Base-by-base conservation (phyloP, 2,113 vertebrate species). In the Propithecus coquereli region DNA sequence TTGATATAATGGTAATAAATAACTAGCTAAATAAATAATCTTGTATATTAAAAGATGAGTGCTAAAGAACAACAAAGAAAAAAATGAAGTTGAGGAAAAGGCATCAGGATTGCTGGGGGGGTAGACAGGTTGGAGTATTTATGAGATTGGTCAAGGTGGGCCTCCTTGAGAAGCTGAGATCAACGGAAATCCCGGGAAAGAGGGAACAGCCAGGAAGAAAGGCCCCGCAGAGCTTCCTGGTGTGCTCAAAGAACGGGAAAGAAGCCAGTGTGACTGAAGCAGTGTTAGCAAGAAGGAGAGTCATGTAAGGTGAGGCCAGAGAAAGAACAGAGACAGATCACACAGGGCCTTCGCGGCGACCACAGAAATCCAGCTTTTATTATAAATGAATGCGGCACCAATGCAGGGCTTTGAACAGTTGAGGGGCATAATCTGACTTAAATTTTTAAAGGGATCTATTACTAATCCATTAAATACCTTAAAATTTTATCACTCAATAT, bases 361-460 rank as follows among this genome's bases (percentile, higher is more conserved):
- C 32, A 52, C 9, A 54, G 34, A 90, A 34, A 70, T n/a, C 3
- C 40, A 34, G 20, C 18, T 65, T 82, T 79, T 59, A 22, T 80
- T 68, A 30, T 47, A 68, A 77, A 40, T n/a, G 18, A 87, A 61
- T 61, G 32, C 27, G 43, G 32, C 45, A 57, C 1, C 37, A 70
- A 0, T 25, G 32, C 32, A 13, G 30, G 59, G 12, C 43, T 90
- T 50, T 7, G 3, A 73, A 9, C 16, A 45, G 30, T 13, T 22
- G 32, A 93, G 25, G 63, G 20, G 16, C 30, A n/a, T 32, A 30
- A 85, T 76, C 23, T 50, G 10, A 86, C 37, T 81, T 87, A 74
- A 80, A 86, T 61, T 90, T 97, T 91, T 68, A 68, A 95, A 90
- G 92, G 3, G 37, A 57, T 54, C 52, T 82, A 57, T 52, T 70